A percentile compares a stretch with the other conserved stretches of the same genome.
Evolutionary conservation across 2,797 vertebrate species (phyloP).

Genomic region (Molossus alvarezi): DNA sequence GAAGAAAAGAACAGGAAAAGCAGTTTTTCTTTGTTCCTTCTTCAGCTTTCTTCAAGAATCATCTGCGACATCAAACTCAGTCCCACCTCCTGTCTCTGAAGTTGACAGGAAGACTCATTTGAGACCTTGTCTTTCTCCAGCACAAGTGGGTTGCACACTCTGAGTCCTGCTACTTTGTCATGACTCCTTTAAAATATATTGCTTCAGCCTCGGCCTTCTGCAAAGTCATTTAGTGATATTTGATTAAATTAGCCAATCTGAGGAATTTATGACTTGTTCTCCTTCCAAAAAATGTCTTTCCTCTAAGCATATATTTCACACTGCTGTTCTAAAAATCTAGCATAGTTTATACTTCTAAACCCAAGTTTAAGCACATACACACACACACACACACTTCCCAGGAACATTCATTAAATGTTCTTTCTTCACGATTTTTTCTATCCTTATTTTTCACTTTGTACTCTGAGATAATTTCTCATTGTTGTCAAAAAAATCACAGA

Average conservation of each 20-base stretch:
- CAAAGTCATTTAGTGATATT: not conserved
- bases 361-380: not conserved
- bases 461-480: not conserved
- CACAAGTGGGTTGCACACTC: not conserved
- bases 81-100: not conserved
- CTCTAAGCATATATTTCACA: not conserved
- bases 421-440: not conserved
- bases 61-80: not conserved
- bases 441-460: not conserved
- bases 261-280: not conserved
- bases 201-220: not conserved
- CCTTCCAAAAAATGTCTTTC: not conserved
- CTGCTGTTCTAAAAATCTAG: not conserved
- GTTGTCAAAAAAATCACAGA: not conserved
- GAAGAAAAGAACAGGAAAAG: not conserved
- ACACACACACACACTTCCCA: not conserved
- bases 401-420: not conserved
- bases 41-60: not conserved
- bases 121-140: not conserved
- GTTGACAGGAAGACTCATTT: not conserved
- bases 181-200: not conserved
- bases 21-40: not conserved
- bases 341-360: not conserved
- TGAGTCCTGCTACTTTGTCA: not conserved
- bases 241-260: not conserved